A percentile compares a stretch with the other conserved stretches of the same genome.
phyloP scores from a whole-genome alignment of 2,113 vertebrate species.

The Cephalopholis sonnerati region DNA sequence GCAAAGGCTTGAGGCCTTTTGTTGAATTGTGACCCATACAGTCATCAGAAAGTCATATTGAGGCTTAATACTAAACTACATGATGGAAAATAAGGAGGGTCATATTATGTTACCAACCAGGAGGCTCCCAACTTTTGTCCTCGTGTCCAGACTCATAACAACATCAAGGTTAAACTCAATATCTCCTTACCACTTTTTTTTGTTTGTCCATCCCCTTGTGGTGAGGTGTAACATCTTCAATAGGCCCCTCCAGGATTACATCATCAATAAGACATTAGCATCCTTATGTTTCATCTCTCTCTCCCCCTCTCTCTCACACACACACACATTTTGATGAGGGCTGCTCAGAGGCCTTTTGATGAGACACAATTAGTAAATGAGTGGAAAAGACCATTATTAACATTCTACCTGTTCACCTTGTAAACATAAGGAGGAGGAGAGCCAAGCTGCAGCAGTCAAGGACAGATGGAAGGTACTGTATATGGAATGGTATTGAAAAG shows the following conservation, averaged over 20 bases:
- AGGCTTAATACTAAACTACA: not conserved
- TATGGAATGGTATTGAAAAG: not conserved
- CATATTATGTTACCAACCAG: conserved; percentile 20
- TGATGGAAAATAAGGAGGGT: not conserved
- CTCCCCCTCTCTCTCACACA: not conserved
- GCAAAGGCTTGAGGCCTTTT: not conserved
- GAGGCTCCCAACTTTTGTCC: conserved; percentile 18
- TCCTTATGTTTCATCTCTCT: conserved; percentile 64
- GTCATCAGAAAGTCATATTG: not conserved
- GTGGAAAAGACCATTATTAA: conserved; percentile 40
- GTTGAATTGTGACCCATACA: not conserved
- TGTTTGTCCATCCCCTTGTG: conserved; percentile 50
- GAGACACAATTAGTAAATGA: conserved; percentile 25
- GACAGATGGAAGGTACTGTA: not conserved
- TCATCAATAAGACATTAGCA: conserved; percentile 79
- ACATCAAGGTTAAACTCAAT: conserved; percentile 54
- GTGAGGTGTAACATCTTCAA: conserved; percentile 64
- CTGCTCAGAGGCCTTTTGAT: conserved; percentile 20
- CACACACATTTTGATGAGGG: conserved; percentile 41
- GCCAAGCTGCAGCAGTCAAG: conserved; percentile 11
- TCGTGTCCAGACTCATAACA: conserved; percentile 48
- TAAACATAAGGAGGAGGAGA: conserved; percentile 15
- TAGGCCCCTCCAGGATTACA: conserved; percentile 75
- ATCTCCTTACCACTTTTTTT: conserved; percentile 14
- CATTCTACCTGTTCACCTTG: conserved; percentile 22